These are phyloP conservation scores for Rhyacophila evoluta DNA, from an alignment of 2,888 invertebrate genomes.

Conservation along the genomic window DNA sequence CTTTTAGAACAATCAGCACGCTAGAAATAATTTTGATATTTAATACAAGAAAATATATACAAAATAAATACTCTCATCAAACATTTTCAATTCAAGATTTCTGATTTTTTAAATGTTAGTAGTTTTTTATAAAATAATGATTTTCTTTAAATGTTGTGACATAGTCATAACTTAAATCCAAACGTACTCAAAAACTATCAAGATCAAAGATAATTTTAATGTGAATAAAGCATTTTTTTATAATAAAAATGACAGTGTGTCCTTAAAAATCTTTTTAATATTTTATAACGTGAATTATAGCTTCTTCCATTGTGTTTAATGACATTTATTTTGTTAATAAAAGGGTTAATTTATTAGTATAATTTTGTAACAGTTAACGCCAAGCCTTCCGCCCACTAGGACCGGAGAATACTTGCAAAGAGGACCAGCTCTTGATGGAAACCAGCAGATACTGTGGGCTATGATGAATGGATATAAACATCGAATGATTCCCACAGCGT, in stretches of 20 bases:
- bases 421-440: slow-evolving; percentile 20
- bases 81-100: too few species aligned
- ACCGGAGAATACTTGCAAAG: not conserved
- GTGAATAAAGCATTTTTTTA: not conserved
- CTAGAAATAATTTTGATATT: too few species aligned
- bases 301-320: not conserved
- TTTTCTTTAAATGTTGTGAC: too few species aligned
- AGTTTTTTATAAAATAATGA: too few species aligned
- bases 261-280: not conserved
- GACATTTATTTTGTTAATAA: not conserved
- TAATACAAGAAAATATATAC: too few species aligned
- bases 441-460: slow-evolving; percentile 34
- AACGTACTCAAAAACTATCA: too few species aligned
- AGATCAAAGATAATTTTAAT: too few species aligned
- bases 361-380: slow-evolving; percentile 31
- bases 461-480: slow-evolving; percentile 43
- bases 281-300: not conserved
- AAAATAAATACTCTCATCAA: too few species aligned
- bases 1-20: too few species aligned
- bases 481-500: slow-evolving; percentile 6
- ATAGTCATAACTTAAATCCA: too few species aligned
- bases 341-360: slow-evolving; percentile 42
- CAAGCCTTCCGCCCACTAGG: not conserved
- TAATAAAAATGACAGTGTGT: not conserved
- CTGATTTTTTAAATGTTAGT: too few species aligned